These are phyloP conservation scores for Nibea coibor DNA, from an alignment of 2,113 vertebrate species.

Conservation along the genomic window DNA sequence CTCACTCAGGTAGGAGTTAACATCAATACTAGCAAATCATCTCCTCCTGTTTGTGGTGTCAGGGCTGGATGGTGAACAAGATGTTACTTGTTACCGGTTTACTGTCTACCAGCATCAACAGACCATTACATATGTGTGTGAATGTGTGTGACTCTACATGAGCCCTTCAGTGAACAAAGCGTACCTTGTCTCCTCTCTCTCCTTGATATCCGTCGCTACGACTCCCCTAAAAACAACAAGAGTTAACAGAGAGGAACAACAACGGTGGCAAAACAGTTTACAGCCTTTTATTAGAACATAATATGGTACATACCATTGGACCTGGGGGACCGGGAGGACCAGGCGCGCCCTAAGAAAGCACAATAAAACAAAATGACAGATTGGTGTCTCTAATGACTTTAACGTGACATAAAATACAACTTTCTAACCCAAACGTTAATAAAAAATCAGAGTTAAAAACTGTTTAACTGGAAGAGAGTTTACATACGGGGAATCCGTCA, in stretches of 20 bases:
- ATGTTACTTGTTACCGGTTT: background rate
- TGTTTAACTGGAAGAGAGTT: background rate
- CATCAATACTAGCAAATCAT: background rate
- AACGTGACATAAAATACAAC: too few relatives aligned
- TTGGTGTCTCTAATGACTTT: background rate
- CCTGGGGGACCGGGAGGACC: conserved; percentile 87
- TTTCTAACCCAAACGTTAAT: too few relatives aligned
- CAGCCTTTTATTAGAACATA: background rate
- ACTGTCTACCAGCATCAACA: background rate
- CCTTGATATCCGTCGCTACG: conserved; percentile 88
- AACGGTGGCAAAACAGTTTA: background rate
- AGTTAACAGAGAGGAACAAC: conserved; percentile 3
- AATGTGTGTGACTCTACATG: background rate
- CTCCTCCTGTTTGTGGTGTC: too few relatives aligned
- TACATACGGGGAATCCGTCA: conserved; percentile 82
- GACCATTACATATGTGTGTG: background rate
- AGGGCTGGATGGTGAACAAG: background rate
- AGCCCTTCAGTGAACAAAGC: conserved; percentile 16
- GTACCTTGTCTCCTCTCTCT: conserved; percentile 94
- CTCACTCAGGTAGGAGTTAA: conserved; percentile 1
- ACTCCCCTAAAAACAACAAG: conserved; percentile 85
- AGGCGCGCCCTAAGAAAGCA: conserved; percentile 83
- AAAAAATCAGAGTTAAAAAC: too few relatives aligned
- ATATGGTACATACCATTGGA: conserved; percentile 84
- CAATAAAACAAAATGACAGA: background rate